Percentiles rank a stretch among this genome's conserved stretches.
phyloP scores from a whole-genome alignment of 2,113 vertebrate species.

The Rhinoderma darwinii region DNA sequence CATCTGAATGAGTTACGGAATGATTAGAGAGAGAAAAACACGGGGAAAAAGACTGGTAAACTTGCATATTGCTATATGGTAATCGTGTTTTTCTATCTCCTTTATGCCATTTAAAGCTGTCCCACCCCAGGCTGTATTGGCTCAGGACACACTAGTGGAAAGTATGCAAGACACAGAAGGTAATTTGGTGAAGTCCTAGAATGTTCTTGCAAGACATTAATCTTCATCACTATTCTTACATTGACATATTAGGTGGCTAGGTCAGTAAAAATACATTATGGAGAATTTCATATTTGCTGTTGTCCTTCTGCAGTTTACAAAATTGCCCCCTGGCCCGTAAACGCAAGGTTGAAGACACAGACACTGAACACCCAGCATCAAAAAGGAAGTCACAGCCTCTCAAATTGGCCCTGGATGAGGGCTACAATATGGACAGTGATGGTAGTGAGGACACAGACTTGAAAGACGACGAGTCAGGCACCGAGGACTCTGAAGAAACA shows the following conservation, averaged over 20 bases:
- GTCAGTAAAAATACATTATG: background rate
- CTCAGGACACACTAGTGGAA: slow-evolving; percentile 93
- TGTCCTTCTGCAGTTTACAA: slow-evolving; percentile 62
- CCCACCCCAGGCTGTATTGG: slow-evolving; percentile 96
- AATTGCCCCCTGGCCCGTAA: slow-evolving; percentile 95
- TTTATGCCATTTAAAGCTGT: slow-evolving; percentile 80
- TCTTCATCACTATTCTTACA: no score
- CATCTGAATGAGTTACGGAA: slow-evolving; percentile 48
- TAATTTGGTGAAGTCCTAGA: slow-evolving; percentile 66
- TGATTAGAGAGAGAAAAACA: slow-evolving; percentile 60
- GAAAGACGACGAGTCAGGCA: slow-evolving; percentile 80
- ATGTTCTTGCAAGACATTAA: background rate
- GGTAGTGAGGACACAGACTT: slow-evolving; percentile 82
- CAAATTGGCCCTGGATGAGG: slow-evolving; percentile 89
- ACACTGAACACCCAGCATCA: slow-evolving; percentile 77
- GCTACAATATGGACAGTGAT: slow-evolving; percentile 87
- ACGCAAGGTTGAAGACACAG: slow-evolving; percentile 84
- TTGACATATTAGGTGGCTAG: background rate
- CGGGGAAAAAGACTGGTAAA: slow-evolving; percentile 54
- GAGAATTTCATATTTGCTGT: background rate
- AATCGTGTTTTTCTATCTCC: slow-evolving; percentile 20
- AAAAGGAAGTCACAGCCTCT: slow-evolving; percentile 93
- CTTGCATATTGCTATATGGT: background rate
- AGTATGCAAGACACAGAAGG: slow-evolving; percentile 97
- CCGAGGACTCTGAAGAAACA: slow-evolving; percentile 76